Conservation (phyloP, 2,797 vertebrate species). For the Melopsittacus undulatus region DNA sequence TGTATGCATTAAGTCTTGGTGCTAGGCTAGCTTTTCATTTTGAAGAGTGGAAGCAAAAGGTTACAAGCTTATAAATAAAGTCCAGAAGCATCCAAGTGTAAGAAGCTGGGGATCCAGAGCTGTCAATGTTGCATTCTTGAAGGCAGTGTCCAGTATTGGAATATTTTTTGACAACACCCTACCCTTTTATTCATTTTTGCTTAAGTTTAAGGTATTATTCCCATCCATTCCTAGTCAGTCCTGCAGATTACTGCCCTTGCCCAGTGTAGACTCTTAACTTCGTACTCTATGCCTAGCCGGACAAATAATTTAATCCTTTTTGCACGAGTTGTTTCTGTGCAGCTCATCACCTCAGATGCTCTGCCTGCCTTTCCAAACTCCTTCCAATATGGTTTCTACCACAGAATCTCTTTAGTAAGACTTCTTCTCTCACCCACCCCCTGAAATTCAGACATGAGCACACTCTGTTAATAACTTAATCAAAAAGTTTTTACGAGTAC, state of each 20-base stretch:
- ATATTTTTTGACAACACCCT: neutral
- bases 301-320: neutral
- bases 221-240: neutral
- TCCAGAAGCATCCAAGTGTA: neutral
- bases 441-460: neutral
- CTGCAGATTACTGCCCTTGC: neutral
- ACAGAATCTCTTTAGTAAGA: neutral
- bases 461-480: neutral
- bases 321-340: neutral
- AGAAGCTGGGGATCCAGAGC: neutral
- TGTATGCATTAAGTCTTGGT: neutral
- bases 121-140: neutral
- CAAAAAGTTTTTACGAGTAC: neutral
- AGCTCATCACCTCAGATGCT: neutral
- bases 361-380: neutral
- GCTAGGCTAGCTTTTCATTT: neutral
- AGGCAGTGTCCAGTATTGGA: neutral
- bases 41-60: neutral
- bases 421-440: neutral
- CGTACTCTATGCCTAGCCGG: neutral
- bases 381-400: neutral
- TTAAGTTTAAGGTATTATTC: neutral
- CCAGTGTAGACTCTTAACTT: fast-evolving
- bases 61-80: neutral
- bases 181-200: neutral